A percentile compares a stretch with the other conserved stretches of the same genome.
phyloP scores from a whole-genome alignment of 2,113 vertebrate species.

The Eulemur rufifrons region DNA sequence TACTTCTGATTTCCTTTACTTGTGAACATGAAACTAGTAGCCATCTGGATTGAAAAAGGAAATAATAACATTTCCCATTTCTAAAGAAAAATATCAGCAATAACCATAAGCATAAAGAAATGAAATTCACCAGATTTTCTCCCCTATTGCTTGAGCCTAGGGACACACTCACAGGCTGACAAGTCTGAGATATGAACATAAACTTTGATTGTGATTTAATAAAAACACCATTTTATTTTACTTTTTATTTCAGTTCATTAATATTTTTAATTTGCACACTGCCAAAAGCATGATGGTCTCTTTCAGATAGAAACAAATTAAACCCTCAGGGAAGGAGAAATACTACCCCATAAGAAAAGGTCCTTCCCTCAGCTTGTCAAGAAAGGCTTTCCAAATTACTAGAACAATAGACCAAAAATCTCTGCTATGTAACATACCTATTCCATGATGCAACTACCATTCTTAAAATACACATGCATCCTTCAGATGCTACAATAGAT shows the following conservation, averaged over 20 bases:
- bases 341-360: not conserved
- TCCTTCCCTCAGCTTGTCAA: constrained; percentile 31
- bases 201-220: constrained; percentile 69
- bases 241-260: constrained; percentile 75
- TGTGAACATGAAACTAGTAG: constrained; percentile 43
- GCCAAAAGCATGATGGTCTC: constrained; percentile 64
- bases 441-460: not conserved
- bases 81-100: constrained; percentile 30
- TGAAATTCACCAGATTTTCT: constrained; percentile 61
- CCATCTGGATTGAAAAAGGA: constrained; percentile 52
- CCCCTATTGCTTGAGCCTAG: constrained; percentile 57
- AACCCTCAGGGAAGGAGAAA: constrained; percentile 66
- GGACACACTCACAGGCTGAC: constrained; percentile 61
- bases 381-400: constrained; percentile 3
- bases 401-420: not conserved
- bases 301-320: constrained; percentile 72
- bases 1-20: constrained; percentile 51
- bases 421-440: not conserved
- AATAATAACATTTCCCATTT: constrained; percentile 56
- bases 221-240: constrained; percentile 55
- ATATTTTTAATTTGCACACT: constrained; percentile 76
- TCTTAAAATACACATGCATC: not conserved
- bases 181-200: constrained; percentile 62
- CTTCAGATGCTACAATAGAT: not conserved
- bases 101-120: constrained; percentile 56